Conservation (phyloP, 2,797 vertebrate genomes). For the Sebastiscus albofasciatus region DNA sequence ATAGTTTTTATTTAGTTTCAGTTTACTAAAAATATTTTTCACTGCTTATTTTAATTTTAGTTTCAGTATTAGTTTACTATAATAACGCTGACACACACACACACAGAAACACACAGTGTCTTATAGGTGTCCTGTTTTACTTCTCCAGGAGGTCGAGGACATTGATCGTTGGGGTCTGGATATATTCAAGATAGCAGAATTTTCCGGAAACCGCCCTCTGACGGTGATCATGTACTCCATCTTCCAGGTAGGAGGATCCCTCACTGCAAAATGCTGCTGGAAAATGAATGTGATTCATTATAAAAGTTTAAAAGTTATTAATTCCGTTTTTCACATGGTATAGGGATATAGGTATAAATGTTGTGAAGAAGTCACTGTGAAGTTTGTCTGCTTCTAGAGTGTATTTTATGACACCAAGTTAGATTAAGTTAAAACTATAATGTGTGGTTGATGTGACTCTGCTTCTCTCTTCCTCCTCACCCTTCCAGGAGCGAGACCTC, state of each 20-base stretch:
- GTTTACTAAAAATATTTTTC: no score
- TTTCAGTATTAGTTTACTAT: no score
- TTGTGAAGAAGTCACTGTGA: neutral
- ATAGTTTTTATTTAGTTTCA: no score
- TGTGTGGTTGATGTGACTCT: neutral
- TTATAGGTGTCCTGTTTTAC: conserved; percentile 10
- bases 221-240: conserved; percentile 92
- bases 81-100: neutral
- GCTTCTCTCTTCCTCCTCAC: neutral
- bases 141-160: conserved; percentile 89
- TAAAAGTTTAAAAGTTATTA: neutral
- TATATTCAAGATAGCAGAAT: conserved; percentile 91
- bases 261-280: neutral
- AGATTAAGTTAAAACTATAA: neutral
- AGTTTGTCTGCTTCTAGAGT: neutral
- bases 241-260: conserved; percentile 88
- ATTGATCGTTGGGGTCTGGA: conserved; percentile 93
- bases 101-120: neutral
- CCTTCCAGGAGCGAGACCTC: conserved; percentile 89
- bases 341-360: neutral
- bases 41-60: no score
- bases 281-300: neutral
- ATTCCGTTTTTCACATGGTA: neutral
- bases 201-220: conserved; percentile 90
- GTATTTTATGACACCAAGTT: neutral